Base-by-base conservation (phyloP, 2,113 vertebrate genomes). In the Phrynosoma blainvillii region DNA sequence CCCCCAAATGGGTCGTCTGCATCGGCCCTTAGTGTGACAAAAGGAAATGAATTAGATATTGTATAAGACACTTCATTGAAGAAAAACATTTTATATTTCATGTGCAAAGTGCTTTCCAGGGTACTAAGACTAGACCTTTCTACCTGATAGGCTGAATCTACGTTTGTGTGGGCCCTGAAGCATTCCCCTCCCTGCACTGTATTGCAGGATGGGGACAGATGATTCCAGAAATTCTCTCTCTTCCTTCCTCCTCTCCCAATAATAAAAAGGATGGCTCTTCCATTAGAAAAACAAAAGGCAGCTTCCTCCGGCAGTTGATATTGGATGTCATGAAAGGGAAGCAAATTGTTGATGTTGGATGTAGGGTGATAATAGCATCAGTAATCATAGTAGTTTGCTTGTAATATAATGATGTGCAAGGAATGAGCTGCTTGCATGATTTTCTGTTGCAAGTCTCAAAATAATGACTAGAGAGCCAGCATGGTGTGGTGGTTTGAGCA, bases 51-150 rank as follows among this genome's bases (percentile, higher is more conserved):
- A 78, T 71, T 77, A 27, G 13, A 71, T 89, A 40, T 82, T 47
- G 86, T 42, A 68, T 73, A 93, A 21, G 79, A 32, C 87, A 2
- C 65, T 90, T 18, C 77, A 91, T 42, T 0, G 88, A 89, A 78
- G 85, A 81, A 78, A 82, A 79, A 68, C 4, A 82, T 74, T 74
- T 47, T 77, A 59, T 71, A 36, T 40, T 59, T 42, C 5, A 0
- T 5, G 25, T 36, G 8, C 20, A 85, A 3, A 0, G 27, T 73
- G 32, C 68, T 23, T 65, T 52, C 3, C 27, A 4, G 9, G 13
- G 0, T 16, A 20, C 23, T 84, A 36, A 75, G 5, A 59, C 30
- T 11, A 81, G 7, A 32, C 2, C 21, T 76, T 23, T 76, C 36
- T 42, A 40, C 74, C 74, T 62, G 59, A 40, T 5, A 2, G 20